phyloP scores from a whole-genome alignment of 2,888 invertebrate species.

The Agrotis ipsilon region DNA sequence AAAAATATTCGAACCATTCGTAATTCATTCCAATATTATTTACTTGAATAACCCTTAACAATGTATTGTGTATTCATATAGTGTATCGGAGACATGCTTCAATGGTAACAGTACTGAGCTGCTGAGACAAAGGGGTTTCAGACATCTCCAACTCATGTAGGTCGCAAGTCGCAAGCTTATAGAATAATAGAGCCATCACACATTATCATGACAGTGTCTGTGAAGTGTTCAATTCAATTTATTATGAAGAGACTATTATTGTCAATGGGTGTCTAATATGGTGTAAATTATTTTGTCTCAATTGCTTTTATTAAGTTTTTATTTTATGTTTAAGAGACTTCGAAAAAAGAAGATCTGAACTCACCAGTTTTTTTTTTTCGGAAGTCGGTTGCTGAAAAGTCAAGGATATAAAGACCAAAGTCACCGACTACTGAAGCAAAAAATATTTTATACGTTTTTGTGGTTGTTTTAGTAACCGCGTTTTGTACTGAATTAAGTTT shows the following conservation, averaged over 20 bases:
- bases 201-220: conserved; percentile 13
- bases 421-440: too few species aligned
- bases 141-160: conserved; percentile 51
- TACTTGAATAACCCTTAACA: conserved; percentile 16
- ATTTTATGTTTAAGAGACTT: too few species aligned
- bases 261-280: not conserved
- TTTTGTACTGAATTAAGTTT: too few species aligned
- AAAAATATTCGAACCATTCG: not conserved
- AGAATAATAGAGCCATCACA: conserved; percentile 28
- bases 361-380: too few species aligned
- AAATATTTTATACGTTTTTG: too few species aligned
- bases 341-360: too few species aligned
- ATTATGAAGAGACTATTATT: not conserved
- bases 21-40: not conserved
- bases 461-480: too few species aligned
- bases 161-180: conserved; percentile 41
- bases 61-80: conserved; percentile 45
- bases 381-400: too few species aligned
- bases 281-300: not conserved
- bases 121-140: conserved; percentile 52
- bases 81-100: conserved; percentile 41
- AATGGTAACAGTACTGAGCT: conserved; percentile 32
- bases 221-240: conserved; percentile 3
- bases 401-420: too few species aligned
- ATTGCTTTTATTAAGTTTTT: too few species aligned